Conservation (phyloP, 2,797 vertebrate genomes). For the Valencia hispanica region DNA sequence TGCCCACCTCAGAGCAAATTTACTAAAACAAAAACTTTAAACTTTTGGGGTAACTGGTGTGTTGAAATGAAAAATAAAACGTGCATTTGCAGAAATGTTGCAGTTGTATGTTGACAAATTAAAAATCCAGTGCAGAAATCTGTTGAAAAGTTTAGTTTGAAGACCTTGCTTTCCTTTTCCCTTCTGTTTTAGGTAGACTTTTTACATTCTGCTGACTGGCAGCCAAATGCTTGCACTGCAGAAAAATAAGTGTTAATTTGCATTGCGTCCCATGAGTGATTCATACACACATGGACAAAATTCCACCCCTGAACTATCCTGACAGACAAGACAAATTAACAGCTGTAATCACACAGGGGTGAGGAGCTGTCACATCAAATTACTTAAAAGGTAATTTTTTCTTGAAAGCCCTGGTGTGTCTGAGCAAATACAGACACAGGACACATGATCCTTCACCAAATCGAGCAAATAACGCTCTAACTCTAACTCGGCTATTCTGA, state of each 20-base stretch:
- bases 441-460: not conserved
- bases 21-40: not conserved
- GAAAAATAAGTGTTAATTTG: conserved; percentile 54
- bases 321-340: conserved; percentile 74
- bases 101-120: not conserved
- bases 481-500: not conserved
- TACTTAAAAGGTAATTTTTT: conserved; percentile 23
- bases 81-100: conserved; percentile 5
- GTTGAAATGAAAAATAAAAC: not conserved
- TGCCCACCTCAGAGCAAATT: not conserved
- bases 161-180: not conserved
- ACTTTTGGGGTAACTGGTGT: conserved; percentile 17
- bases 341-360: conserved; percentile 66
- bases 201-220: conserved; percentile 37
- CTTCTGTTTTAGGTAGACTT: conserved; percentile 29
- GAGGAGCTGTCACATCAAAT: conserved; percentile 64
- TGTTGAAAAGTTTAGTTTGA: conserved; percentile 9
- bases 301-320: conserved; percentile 53
- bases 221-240: conserved; percentile 34
- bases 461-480: conserved; percentile 12
- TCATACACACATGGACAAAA: conserved; percentile 57
- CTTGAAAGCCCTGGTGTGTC: conserved; percentile 31
- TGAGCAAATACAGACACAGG: not conserved
- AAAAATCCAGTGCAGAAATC: not conserved
- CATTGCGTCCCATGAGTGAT: conserved; percentile 44